Evolutionary conservation across 1,140 invertebrate genomes (phyloP).

Genomic region (Drosophila trapezifrons): DNA sequence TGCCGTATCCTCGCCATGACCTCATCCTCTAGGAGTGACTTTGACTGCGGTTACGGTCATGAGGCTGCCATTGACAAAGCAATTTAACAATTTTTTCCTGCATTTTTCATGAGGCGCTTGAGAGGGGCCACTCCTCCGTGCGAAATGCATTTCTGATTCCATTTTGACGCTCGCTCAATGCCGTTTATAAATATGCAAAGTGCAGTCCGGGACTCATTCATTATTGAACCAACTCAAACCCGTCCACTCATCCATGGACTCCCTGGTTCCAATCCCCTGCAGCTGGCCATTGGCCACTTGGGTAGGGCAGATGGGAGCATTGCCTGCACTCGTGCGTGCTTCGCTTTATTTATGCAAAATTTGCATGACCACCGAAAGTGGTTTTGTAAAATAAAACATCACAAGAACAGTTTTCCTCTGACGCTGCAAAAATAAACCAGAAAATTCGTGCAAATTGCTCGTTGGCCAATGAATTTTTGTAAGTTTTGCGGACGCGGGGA

Average conservation of each 20-base stretch:
- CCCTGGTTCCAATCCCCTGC: not conserved
- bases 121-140: slow-evolving; percentile 2
- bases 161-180: slow-evolving; percentile 38
- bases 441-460: slow-evolving; percentile 57
- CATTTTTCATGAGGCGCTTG: slow-evolving; percentile 48
- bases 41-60: slow-evolving; percentile 47
- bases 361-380: slow-evolving; percentile 51
- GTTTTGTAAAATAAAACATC: slow-evolving; percentile 39
- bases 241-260: slow-evolving; percentile 23
- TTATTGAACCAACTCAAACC: slow-evolving; percentile 47
- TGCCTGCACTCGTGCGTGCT: slow-evolving; percentile 43
- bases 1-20: slow-evolving; percentile 21
- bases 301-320: slow-evolving; percentile 3
- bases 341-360: slow-evolving; percentile 63
- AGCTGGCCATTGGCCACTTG: slow-evolving; percentile 12
- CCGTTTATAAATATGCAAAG: slow-evolving; percentile 58
- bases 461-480: slow-evolving; percentile 45
- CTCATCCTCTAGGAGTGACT: slow-evolving; percentile 28
- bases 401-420: slow-evolving; percentile 6
- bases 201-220: slow-evolving; percentile 50
- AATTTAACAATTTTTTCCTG: slow-evolving; percentile 56
- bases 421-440: slow-evolving; percentile 17
- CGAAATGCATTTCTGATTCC: slow-evolving; percentile 42
- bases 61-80: slow-evolving; percentile 55
- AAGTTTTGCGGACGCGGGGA: slow-evolving; percentile 1